Evolutionary conservation across 2,888 invertebrate genomes (phyloP).

Genomic region (Scaptomyza flava): DNA sequence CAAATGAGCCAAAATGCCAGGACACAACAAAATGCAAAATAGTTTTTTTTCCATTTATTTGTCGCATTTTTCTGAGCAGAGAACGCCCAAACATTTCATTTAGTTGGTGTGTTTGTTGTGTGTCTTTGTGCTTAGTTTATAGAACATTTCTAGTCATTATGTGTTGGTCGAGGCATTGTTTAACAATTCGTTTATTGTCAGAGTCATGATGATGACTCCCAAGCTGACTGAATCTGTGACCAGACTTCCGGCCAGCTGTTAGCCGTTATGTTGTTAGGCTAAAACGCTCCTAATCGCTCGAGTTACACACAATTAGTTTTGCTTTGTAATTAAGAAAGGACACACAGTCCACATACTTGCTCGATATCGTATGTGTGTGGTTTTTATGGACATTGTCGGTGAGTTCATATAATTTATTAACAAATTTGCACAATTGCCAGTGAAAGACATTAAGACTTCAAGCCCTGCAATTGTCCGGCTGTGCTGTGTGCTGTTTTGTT

Average conservation of each 20-base stretch:
- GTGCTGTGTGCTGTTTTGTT: background rate
- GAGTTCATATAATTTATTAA: slow-evolving; percentile 70
- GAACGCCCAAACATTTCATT: slow-evolving; percentile 38
- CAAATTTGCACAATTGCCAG: slow-evolving; percentile 63
- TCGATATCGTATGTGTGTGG: slow-evolving; percentile 62
- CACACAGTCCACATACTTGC: slow-evolving; percentile 34
- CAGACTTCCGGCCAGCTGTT: slow-evolving; percentile 23
- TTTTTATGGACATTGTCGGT: slow-evolving; percentile 61
- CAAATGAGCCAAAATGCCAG: slow-evolving; percentile 69
- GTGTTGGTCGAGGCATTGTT: slow-evolving; percentile 63
- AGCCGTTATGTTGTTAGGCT: slow-evolving; percentile 33
- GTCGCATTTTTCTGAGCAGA: slow-evolving; percentile 12
- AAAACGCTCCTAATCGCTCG: slow-evolving; percentile 67
- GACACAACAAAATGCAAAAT: slow-evolving; percentile 60
- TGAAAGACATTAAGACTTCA: background rate
- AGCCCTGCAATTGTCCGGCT: slow-evolving; percentile 15
- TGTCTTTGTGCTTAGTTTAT: slow-evolving; percentile 57
- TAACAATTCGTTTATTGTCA: slow-evolving; percentile 72
- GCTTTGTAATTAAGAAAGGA: slow-evolving; percentile 73
- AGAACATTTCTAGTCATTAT: slow-evolving; percentile 77
- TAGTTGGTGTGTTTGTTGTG: slow-evolving; percentile 20
- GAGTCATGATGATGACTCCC: slow-evolving; percentile 58
- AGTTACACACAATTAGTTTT: slow-evolving; percentile 78
- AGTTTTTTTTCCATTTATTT: slow-evolving; percentile 18
- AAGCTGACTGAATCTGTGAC: background rate